Evolutionary conservation across 2,113 vertebrate genomes (phyloP).

Genomic region (Sphyrna mokarran): DNA sequence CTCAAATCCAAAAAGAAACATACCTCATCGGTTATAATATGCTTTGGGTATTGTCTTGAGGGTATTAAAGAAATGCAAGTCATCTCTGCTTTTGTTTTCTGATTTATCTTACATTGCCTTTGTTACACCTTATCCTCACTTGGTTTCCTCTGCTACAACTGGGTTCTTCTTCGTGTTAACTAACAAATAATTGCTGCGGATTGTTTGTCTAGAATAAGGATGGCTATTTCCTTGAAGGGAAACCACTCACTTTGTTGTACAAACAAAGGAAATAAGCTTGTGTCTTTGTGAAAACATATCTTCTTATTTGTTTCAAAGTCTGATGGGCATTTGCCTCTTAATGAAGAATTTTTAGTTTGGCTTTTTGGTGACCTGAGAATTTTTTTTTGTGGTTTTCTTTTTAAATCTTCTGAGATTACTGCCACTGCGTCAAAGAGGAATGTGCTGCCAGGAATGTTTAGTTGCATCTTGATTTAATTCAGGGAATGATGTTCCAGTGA

Average conservation of each 20-base stretch:
- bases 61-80: too few relatives aligned
- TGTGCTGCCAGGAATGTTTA: neutral
- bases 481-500: constrained; percentile 22
- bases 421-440: neutral
- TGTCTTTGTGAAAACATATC: neutral
- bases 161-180: neutral
- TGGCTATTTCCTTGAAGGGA: neutral
- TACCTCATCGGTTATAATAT: too few relatives aligned
- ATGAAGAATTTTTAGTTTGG: neutral
- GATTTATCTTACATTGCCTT: neutral
- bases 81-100: neutral
- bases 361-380: neutral
- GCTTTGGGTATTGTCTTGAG: too few relatives aligned
- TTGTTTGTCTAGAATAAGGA: neutral
- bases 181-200: neutral
- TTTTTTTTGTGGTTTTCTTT: neutral
- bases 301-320: neutral
- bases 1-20: too few relatives aligned
- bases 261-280: neutral
- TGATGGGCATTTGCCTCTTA: neutral
- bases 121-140: neutral
- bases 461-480: neutral
- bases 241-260: neutral
- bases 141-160: neutral
- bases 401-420: neutral